Evolutionary conservation across 2,113 vertebrate genomes (phyloP).

Genomic region (Egretta garzetta): DNA sequence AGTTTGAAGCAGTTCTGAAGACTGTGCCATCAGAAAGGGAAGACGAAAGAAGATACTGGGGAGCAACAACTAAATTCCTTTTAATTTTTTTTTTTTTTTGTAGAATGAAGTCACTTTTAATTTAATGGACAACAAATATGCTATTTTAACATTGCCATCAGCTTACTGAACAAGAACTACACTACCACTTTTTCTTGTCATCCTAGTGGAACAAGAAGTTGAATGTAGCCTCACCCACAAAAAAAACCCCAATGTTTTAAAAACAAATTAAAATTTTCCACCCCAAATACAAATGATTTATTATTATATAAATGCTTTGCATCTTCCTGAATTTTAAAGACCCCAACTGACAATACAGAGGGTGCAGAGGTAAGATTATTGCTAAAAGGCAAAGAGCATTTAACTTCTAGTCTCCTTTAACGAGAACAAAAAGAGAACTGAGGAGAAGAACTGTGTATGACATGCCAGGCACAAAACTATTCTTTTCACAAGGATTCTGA

Average conservation of each 20-base stretch:
- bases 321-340: neutral
- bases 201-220: neutral
- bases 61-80: neutral
- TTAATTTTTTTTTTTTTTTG: neutral
- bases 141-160: rapidly evolving
- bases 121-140: neutral
- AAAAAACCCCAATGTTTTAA: rapidly evolving
- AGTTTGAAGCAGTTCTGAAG: neutral
- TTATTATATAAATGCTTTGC: neutral
- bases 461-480: neutral
- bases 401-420: neutral
- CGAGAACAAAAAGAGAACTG: neutral
- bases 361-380: neutral
- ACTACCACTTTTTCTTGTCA: neutral
- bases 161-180: neutral
- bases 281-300: neutral
- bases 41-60: neutral
- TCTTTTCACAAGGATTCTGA: neutral
- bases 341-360: neutral
- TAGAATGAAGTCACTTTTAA: neutral
- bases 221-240: rapidly evolving
- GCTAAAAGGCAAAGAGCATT: neutral
- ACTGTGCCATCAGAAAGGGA: neutral
- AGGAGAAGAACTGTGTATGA: rapidly evolving
- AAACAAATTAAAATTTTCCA: neutral